These are phyloP conservation scores for Lophotis ruficrista DNA, from an alignment of 2,113 vertebrate species.

Conservation along the genomic window DNA sequence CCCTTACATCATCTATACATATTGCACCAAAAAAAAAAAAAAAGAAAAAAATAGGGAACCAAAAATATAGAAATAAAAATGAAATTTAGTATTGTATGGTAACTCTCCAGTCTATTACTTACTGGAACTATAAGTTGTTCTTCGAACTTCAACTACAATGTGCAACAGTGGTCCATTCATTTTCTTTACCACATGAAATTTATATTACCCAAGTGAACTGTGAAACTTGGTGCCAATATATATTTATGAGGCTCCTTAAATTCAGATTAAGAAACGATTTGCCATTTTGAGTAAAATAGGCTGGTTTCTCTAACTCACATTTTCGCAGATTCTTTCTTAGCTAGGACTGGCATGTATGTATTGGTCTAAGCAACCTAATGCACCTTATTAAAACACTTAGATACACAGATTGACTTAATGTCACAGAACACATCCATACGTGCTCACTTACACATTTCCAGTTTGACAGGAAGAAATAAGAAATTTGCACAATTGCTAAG, in stretches of 20 bases:
- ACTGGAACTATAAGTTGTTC: background rate
- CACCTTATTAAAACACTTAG: background rate
- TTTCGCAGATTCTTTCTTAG: background rate
- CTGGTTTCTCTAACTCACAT: background rate
- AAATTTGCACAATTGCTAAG: background rate
- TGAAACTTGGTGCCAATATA: background rate
- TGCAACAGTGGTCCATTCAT: background rate
- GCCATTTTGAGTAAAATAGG: background rate
- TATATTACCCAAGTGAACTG: background rate
- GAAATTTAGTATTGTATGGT: background rate
- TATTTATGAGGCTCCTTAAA: background rate
- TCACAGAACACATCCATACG: background rate
- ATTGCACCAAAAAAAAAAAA: background rate
- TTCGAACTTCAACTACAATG: background rate
- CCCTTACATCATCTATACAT: background rate
- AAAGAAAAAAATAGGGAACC: background rate
- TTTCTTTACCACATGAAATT: background rate
- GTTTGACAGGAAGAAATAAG: background rate
- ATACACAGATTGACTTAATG: background rate
- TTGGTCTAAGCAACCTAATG: background rate
- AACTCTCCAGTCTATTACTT: background rate
- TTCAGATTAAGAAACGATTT: background rate
- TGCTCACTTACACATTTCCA: background rate
- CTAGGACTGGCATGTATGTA: background rate
- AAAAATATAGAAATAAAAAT: background rate